Evolutionary conservation across 2,888 invertebrate genomes (phyloP), one percentile per base, ranked within the genome.

Genomic region (Linnaemya vulpina): DNA sequence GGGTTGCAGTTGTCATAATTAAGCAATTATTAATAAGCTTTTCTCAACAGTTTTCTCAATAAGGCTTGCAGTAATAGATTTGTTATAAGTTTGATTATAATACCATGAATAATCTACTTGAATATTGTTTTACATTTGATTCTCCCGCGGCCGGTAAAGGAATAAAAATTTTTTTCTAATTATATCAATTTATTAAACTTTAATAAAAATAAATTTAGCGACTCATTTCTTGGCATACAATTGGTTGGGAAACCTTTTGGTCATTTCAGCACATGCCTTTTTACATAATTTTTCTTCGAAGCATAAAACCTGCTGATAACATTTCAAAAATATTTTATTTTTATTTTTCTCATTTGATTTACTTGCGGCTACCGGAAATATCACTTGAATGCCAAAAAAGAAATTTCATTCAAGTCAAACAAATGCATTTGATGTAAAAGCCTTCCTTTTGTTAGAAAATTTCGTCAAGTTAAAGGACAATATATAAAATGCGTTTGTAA

Each of bases 371-470:
- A 76, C 35, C 80, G 80, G 84, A 84, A 76, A 80, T 80, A 84
- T 80, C 67, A 77, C 46, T 71, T 73, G 71, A 62, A 73, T 80
- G 84, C 84, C 84, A 84, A 80, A 73, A 80, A 68, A 46, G 55
- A 75, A 65, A 55, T 58, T 58, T 68, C 22, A 38, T 55, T 67
- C 30, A 35, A n/a, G 11, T 30, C 51, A 63, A 73, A 7, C 70
- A 60, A 49, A 71, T 65, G 75, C 71, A 76, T 76, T 73, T 55
- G 11, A 67, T 40, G 46, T 25, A 38, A 49, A 60, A 38, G 43
- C 20, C 67, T 68, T 80, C 20, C 67, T 68, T 80, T 81, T 81
- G 75, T 75, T 75, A 51, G 25, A 53, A 58, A n/a, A 70, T 46
- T 58, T 73, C 62, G 9, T 63, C 10, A 58, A 17, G 15, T 51